Evolutionary conservation across 2,888 invertebrate species (phyloP), one percentile per base, ranked within the genome.

Genomic region (Eupithecia inturbata): DNA sequence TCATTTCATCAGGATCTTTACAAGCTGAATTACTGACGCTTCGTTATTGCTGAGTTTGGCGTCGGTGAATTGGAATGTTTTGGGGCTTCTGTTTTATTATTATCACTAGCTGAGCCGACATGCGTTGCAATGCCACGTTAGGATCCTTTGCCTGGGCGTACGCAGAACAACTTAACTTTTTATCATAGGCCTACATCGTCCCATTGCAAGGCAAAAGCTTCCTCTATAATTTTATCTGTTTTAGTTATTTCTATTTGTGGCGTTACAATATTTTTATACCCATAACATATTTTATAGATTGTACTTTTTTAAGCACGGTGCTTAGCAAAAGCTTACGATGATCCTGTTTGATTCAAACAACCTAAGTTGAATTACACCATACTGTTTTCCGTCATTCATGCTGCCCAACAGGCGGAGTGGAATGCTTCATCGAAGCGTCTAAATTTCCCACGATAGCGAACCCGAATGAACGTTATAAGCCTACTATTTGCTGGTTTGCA

Each of bases 401-500:
- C n/a, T 33, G 63, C 63, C 36, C 36, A 33, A 64, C n/a, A 31
- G 67, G 62, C 70, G 53, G 63, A 62, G n/a, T 64, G 28, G 36
- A 53, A 66, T 70, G 83, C 64, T 81, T 83, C 84, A 85, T 63
- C 81, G 85, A 83, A 83, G 85, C 86, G 85, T 87, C 88, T 88
- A 85, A 91, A 91, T 89, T 86, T 85, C 86, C 88, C 88, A 86
- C 85, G 89, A 88, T 91, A 92, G 91, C 90, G 89, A 89, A 90
- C 87, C 87, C 84, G 86, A 91, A 91, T 88, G 89, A 88, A 85
- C 89, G 87, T 85, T 78, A 71, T 73, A 72, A 60, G 77, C 78
- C 73, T 78, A 75, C 85, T 92, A 92, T 92, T 93, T 92, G 93
- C 89, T 92, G 92, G 92, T 92, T 92, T 93, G 92, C 92, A 90